Evolutionary conservation across 2,888 invertebrate species (phyloP), one percentile per base, ranked within the genome.

Genomic region (Incurvaria masculella): DNA sequence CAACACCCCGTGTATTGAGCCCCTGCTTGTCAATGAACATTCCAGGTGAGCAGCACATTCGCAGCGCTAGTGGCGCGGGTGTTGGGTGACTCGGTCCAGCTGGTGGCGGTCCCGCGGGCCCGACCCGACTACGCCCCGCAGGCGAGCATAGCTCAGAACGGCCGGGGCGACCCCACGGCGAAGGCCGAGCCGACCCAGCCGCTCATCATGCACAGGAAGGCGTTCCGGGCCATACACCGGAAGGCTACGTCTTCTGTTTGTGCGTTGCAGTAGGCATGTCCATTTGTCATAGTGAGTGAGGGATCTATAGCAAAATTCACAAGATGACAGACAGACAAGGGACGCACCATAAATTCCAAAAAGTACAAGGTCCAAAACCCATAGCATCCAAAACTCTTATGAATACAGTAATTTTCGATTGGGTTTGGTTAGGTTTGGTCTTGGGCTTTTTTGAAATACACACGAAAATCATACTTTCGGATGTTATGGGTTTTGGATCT

Each of bases 1-100:
- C n/a, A n/a, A n/a, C n/a, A n/a, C n/a, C n/a, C n/a, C n/a, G n/a
- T n/a, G n/a, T n/a, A n/a, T n/a, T n/a, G n/a, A n/a, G n/a, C n/a
- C n/a, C n/a, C n/a, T n/a, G n/a, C n/a, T n/a, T n/a, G n/a, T n/a
- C n/a, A n/a, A n/a, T n/a, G n/a, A n/a, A n/a, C n/a, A 56, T 68
- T 73, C 51, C 64, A 88, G 88, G 83, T 88, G 1, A 82, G 82
- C 55, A 63, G 74, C 10, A 74, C 81, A 38, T 85, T 92, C 61
- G 85, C 86, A 52, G 85, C 82, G 58, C 66, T 93, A 43, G 86
- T 90, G 10, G 65, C 66, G 0, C 62, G 65, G 11, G 65, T 63
- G 4, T 49, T 69, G 42, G 74, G 74, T 2, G 53, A 62, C 21
- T 62, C 65, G 48, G 56, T 65, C 4, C 58, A 59, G 21, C 60